Evolutionary conservation across 2,888 invertebrate species (phyloP).

Genomic region (Nymphalis c-album): DNA sequence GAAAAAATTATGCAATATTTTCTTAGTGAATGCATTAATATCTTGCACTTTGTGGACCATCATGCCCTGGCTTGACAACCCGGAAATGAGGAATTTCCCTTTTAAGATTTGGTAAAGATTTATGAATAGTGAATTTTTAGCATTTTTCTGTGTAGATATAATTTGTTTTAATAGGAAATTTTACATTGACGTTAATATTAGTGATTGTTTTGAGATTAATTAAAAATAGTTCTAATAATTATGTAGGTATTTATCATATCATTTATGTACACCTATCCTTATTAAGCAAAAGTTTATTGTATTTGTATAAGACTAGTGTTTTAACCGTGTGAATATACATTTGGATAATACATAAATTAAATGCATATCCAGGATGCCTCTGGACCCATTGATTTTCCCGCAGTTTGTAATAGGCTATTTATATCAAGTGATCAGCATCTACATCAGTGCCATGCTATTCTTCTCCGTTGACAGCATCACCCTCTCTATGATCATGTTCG

Average conservation of each 20-base stretch:
- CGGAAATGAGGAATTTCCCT: slow-evolving; percentile 59
- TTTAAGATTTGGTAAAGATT: slow-evolving; percentile 67
- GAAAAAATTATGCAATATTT: slow-evolving; percentile 57
- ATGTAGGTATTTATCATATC: too few species aligned
- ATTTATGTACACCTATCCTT: too few species aligned
- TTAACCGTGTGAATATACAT: too few species aligned
- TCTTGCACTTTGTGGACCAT: slow-evolving; percentile 66
- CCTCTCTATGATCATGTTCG: slow-evolving; percentile 61
- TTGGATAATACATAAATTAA: background rate
- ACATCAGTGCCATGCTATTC: slow-evolving; percentile 64
- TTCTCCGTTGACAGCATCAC: slow-evolving; percentile 67
- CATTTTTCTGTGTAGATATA: too few species aligned
- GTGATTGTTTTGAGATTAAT: too few species aligned
- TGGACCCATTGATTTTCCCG: slow-evolving; percentile 55
- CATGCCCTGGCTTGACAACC: slow-evolving; percentile 61
- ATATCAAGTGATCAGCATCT: slow-evolving; percentile 63
- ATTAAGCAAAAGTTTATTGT: too few species aligned
- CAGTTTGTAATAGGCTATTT: slow-evolving; percentile 64
- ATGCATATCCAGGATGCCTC: slow-evolving; percentile 63
- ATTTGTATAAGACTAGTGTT: too few species aligned
- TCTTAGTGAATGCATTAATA: slow-evolving; percentile 56
- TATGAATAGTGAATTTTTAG: background rate
- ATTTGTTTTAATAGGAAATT: too few species aligned
- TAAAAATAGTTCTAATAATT: too few species aligned
- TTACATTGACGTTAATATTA: too few species aligned